Evolutionary conservation across 2,797 vertebrate species (phyloP), one percentile per base, ranked within the genome.

Genomic region (Threskiornis aethiopicus): DNA sequence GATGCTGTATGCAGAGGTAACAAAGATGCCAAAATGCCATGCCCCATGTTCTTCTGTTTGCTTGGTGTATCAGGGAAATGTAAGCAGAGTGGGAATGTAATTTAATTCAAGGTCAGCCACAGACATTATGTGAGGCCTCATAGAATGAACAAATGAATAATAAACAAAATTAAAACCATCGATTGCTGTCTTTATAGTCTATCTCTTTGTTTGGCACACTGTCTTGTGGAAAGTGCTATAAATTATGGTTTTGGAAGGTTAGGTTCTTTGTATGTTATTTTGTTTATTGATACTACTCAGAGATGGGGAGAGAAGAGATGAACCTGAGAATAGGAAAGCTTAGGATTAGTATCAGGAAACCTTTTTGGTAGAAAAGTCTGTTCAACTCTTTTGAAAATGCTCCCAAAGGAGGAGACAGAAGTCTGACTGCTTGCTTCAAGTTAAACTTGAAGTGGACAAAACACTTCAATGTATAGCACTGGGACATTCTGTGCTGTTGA

Each of bases 81-180:
- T 39, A 57, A 95, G 58, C 77, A 85, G 61, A 81, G 16, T 49
- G 44, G 66, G 62, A 92, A 93, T 37, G 33, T 57, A 93, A 95
- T 93, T 95, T 89, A 84, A 90, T 88, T 71, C 31, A 57, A 96
- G 77, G 69, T 90, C 87, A 67, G 57, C 35, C 78, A 59, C 62
- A 80, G 65, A 84, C 76, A 46, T 81, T 73, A 80, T 2, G 1
- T 84, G 85, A 93, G 66, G 31, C 69, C 54, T 94, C 77, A 72
- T 2, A 61, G 49, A 91, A 90, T 39, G 70, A 94, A 84, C 37
- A 94, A 77, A 92, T 71, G 20, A 96, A 95, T 79, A 92, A 93
- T 79, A 95, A 95, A 90, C 59, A 93, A 92, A 95, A 94, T 88
- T 70, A 64, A 92, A 92, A 95, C 13, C 35, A 88, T 75, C 72